These are phyloP conservation scores for Megastigmus dorsalis DNA, from an alignment of 2,888 invertebrate genomes.

Conservation along the genomic window DNA sequence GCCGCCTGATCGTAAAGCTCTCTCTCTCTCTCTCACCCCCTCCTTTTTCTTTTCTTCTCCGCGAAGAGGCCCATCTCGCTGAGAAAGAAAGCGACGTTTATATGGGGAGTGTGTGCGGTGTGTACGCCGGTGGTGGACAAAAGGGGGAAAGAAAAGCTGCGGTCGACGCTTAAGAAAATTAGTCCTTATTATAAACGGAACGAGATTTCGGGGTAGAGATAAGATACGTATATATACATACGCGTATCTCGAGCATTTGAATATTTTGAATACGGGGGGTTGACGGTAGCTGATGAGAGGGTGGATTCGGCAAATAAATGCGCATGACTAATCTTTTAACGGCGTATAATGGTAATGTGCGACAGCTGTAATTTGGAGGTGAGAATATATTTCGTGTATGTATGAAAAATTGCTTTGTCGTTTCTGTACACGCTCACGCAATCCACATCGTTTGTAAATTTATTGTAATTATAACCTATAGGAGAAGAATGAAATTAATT, in stretches of 20 bases:
- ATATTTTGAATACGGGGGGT: no score
- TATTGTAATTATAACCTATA: no score
- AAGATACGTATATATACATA: background rate
- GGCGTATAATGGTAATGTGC: background rate
- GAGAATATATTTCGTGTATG: no score
- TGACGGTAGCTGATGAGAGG: background rate
- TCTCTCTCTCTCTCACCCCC: background rate
- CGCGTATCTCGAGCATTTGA: background rate
- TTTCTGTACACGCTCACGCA: no score
- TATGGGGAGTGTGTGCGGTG: no score
- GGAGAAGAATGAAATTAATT: no score
- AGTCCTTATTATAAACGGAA: background rate
- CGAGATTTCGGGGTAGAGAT: background rate
- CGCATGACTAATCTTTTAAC: background rate
- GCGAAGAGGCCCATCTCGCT: no score
- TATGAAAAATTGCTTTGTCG: no score
- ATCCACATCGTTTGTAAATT: no score
- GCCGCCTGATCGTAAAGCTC: slow-evolving; percentile 32
- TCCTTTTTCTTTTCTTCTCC: background rate
- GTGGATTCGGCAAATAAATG: slow-evolving; percentile 10
- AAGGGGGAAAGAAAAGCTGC: background rate
- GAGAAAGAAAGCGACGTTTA: no score
- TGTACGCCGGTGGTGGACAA: no score
- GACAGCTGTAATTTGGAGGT: no score
- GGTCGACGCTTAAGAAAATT: slow-evolving; percentile 5